Base-by-base conservation (phyloP, 2,113 vertebrate genomes). In the Tragelaphus buxtoni region DNA sequence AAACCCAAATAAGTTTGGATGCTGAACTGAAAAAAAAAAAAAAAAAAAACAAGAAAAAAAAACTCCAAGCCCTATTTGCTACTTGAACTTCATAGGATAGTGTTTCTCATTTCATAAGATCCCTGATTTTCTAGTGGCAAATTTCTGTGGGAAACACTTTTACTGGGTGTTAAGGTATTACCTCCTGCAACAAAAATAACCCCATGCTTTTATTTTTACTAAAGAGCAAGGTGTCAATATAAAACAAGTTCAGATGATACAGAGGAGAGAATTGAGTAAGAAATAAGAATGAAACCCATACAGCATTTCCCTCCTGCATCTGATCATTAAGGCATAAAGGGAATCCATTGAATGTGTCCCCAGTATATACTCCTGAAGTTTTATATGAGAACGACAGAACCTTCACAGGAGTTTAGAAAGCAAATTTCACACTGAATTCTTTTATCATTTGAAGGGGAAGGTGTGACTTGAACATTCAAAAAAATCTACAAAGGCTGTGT, bases 381-480 rank as follows among this genome's bases (percentile, higher is more conserved):
- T 96, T 96, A 79, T 91, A 69, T 61, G 84, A 92, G 95, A 28
- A 9, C 13, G 13, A 56, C 80, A 35, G 83, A 94, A 95, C 4
- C 17, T 84, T 82, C 93, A 97, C 92, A 49, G 96, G 95, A 95
- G 87, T 97, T 97, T 97, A 95, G 84, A 93, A 96, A 97, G 95
- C 74, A 97, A 97, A 97, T 88, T 97, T 97, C 94, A 96, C 96
- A 92, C 80, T 96, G 95, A 91, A 97, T 94, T 85, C 87, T 93
- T 98, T 95, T 92, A 90, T 97, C 91, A 93, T 97, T 91, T 97
- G 93, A 95, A 97, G 80, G 90, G 26, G 61, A 95, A 96, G 82
- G 81, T 85, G 69, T 96, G 92, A 97, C 88, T 95, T 42, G 5
- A 95, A 95, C 81, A 86, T 92, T 95, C 17, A 93, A 92, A 94